A percentile compares a stretch with the other conserved stretches of the same genome.
Evolutionary conservation across 2,888 invertebrate genomes (phyloP).

Genomic region (Cheilosia impressa): DNA sequence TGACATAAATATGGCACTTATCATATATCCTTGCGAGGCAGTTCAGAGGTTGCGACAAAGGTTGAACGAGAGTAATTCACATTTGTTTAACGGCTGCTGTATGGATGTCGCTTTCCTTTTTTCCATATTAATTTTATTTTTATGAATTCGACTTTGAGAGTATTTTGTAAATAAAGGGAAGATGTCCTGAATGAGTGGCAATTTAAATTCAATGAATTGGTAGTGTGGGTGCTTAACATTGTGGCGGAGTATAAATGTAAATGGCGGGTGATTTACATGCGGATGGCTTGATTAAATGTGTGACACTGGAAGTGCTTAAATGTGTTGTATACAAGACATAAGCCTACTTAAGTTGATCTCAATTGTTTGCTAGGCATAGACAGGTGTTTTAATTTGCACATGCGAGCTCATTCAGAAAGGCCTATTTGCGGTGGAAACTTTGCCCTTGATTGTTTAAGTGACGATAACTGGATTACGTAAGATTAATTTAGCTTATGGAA

Average conservation of each 20-base stretch:
- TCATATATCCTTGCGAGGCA: conserved; percentile 55
- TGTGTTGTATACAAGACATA: too few species aligned
- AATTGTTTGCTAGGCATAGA: too few species aligned
- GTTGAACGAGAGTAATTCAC: conserved; percentile 64
- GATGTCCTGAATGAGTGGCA: conserved; percentile 32
- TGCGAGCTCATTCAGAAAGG: too few species aligned
- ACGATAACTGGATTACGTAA: too few species aligned
- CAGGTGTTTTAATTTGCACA: too few species aligned
- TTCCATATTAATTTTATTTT: conserved; percentile 45
- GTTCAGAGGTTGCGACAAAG: conserved; percentile 70
- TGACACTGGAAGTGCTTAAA: too few species aligned
- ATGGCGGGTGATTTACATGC: background rate
- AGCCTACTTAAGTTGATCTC: too few species aligned
- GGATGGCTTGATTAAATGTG: too few species aligned
- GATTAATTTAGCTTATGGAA: too few species aligned
- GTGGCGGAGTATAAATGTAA: conserved; percentile 19
- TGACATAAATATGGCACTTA: conserved; percentile 70
- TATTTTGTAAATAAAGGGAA: conserved; percentile 31
- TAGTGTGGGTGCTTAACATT: conserved; percentile 5
- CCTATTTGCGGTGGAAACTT: too few species aligned
- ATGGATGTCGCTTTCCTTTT: conserved; percentile 29
- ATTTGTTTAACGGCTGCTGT: conserved; percentile 64
- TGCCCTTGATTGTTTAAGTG: too few species aligned
- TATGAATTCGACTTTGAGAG: conserved; percentile 54
- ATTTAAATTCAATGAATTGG: conserved; percentile 57